Evolutionary conservation across 2,888 invertebrate species (phyloP).

Genomic region (Perizoma flavofasciatum): DNA sequence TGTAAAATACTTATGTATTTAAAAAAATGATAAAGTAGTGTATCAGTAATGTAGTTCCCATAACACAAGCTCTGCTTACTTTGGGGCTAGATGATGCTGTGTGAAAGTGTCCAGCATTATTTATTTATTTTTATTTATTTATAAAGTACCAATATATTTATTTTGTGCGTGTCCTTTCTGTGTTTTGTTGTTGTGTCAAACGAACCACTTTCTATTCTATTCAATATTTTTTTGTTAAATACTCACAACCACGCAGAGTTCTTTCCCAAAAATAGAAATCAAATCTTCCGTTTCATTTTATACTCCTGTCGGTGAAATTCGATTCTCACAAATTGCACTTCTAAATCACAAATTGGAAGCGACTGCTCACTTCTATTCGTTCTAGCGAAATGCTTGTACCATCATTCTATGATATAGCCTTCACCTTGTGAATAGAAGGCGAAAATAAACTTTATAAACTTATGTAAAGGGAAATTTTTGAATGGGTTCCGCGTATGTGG

Average conservation of each 20-base stretch:
- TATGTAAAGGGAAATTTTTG: slow-evolving; percentile 2
- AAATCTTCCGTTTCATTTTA: slow-evolving; percentile 3
- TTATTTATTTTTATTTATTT: too few species aligned
- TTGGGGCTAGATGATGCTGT: too few species aligned
- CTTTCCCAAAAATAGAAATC: neutral
- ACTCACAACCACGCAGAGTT: slow-evolving; percentile 1
- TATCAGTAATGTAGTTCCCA: too few species aligned
- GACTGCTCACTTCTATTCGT: slow-evolving; percentile 32
- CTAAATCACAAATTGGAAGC: slow-evolving; percentile 23
- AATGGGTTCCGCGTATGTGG: slow-evolving; percentile 4
- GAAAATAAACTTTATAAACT: slow-evolving; percentile 11
- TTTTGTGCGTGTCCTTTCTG: too few species aligned
- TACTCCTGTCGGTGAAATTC: neutral
- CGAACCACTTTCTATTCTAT: too few species aligned
- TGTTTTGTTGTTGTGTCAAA: too few species aligned
- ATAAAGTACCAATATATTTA: too few species aligned
- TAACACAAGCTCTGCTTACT: too few species aligned
- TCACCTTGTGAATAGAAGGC: neutral
- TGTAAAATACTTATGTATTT: too few species aligned
- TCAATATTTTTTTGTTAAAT: too few species aligned
- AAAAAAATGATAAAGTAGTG: too few species aligned
- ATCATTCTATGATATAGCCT: slow-evolving; percentile 19
- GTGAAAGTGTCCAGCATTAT: too few species aligned
- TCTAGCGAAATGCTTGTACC: slow-evolving; percentile 34
- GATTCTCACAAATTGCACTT: slow-evolving; percentile 12